These are phyloP conservation scores for Cactoblastis cactorum DNA, from an alignment of 2,888 invertebrate species.

Conservation along the genomic window DNA sequence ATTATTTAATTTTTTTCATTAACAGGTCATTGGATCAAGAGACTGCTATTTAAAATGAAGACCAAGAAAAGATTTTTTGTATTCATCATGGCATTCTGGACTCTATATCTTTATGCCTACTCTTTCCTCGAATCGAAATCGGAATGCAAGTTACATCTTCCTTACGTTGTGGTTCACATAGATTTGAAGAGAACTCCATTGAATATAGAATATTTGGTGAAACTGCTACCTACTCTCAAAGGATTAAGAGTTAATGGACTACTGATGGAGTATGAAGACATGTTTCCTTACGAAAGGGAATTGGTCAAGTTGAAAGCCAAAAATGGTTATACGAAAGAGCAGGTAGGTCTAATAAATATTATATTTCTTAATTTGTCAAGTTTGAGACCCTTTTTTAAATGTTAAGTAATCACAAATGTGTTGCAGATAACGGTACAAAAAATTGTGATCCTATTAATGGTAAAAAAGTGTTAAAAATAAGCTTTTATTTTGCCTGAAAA, in stretches of 20 bases:
- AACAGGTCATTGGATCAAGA: no score
- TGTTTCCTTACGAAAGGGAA: constrained; percentile 86
- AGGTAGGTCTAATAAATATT: constrained; percentile 13
- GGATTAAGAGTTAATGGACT: constrained; percentile 87
- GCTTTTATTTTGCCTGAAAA: no score
- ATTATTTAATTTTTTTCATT: no score
- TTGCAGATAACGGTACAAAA: no score
- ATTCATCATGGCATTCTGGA: no score
- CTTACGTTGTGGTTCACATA: constrained; percentile 84
- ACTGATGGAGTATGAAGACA: constrained; percentile 92
- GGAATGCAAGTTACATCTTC: background rate
- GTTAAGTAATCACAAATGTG: constrained; percentile 23
- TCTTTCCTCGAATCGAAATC: no score
- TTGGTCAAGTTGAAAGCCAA: constrained; percentile 80
- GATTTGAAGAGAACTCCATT: constrained; percentile 93
- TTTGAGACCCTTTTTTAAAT: no score
- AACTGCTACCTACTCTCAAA: constrained; percentile 81
- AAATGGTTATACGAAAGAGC: constrained; percentile 70
- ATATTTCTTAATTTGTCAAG: background rate
- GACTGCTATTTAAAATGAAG: no score
- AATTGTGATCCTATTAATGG: no score
- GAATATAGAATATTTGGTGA: constrained; percentile 79
- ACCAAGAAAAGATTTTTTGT: no score
- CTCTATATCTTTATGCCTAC: no score
- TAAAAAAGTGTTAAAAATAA: no score